Percentiles rank a stretch among this genome's conserved stretches.
Evolutionary conservation across 1,140 invertebrate species (phyloP).

Genomic region (Nymphalis io): DNA sequence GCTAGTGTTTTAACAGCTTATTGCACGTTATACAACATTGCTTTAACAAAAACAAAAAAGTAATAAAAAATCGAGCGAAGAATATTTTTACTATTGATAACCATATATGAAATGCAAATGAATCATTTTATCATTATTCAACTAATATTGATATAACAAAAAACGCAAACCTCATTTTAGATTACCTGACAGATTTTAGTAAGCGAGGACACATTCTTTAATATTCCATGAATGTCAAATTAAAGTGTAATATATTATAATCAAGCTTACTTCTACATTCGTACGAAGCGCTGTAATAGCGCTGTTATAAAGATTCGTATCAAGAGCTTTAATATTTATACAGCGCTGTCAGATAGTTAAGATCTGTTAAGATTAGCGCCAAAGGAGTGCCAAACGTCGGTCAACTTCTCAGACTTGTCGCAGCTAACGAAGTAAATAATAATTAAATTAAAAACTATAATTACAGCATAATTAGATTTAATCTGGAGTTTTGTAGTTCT

Average conservation of each 20-base stretch:
- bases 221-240: slow-evolving; percentile 35
- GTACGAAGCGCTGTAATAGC: slow-evolving; percentile 22
- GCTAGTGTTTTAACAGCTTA: too few species aligned
- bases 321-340: slow-evolving; percentile 26
- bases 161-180: slow-evolving; percentile 17
- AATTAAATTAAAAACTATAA: slow-evolving; percentile 17
- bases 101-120: slow-evolving; percentile 25
- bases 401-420: slow-evolving; percentile 35
- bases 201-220: slow-evolving; percentile 25
- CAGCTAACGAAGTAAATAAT: slow-evolving; percentile 25
- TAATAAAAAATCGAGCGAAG: background rate
- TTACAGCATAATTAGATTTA: background rate
- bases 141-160: slow-evolving; percentile 23
- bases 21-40: too few species aligned
- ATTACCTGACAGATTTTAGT: slow-evolving; percentile 7
- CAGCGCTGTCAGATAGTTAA: slow-evolving; percentile 32
- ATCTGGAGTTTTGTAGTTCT: too few species aligned
- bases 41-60: background rate
- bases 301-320: slow-evolving; percentile 31
- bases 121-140: slow-evolving; percentile 24
- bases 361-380: slow-evolving; percentile 34
- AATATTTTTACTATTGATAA: slow-evolving; percentile 16
- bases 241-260: slow-evolving; percentile 38
- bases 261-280: slow-evolving; percentile 16
- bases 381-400: slow-evolving; percentile 39